phyloP scores from a whole-genome alignment of 1,140 invertebrate species.

The Brachionus asplanchnoidis region DNA sequence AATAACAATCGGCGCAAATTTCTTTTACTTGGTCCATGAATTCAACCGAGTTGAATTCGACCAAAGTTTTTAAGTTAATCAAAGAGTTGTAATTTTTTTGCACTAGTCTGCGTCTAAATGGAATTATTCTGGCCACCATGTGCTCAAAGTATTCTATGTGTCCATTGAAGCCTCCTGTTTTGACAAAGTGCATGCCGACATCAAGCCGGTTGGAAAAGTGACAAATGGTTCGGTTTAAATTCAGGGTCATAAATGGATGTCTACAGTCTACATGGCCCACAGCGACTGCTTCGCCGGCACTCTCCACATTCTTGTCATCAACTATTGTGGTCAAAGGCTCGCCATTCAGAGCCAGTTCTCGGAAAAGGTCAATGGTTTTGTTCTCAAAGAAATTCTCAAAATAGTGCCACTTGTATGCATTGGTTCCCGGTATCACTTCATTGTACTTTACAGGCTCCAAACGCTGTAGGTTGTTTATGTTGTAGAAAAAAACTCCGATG shows the following conservation, averaged over 20 bases:
- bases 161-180: constrained; percentile 31
- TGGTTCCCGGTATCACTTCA: background rate
- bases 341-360: constrained; percentile 1
- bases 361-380: constrained; percentile 3
- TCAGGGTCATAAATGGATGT: constrained; percentile 34
- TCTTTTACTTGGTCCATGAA: background rate
- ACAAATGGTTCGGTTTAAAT: constrained; percentile 14
- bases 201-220: constrained; percentile 36
- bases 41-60: background rate
- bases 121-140: constrained; percentile 30
- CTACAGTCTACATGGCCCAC: constrained; percentile 18
- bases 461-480: background rate
- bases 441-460: constrained; percentile 24
- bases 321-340: constrained; percentile 2
- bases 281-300: constrained; percentile 20
- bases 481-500: constrained; percentile 11
- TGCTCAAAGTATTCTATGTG: constrained; percentile 19
- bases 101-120: constrained; percentile 5
- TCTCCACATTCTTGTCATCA: constrained; percentile 9
- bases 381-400: constrained; percentile 25
- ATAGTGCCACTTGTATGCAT: constrained; percentile 27
- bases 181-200: constrained; percentile 37
- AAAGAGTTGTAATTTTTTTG: constrained; percentile 18
- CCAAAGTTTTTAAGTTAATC: background rate
- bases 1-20: background rate